Percentiles rank a stretch among this genome's conserved stretches.
These are phyloP conservation scores for Drosophila pandora DNA, from an alignment of 1,140 invertebrate species.

Conservation along the genomic window DNA sequence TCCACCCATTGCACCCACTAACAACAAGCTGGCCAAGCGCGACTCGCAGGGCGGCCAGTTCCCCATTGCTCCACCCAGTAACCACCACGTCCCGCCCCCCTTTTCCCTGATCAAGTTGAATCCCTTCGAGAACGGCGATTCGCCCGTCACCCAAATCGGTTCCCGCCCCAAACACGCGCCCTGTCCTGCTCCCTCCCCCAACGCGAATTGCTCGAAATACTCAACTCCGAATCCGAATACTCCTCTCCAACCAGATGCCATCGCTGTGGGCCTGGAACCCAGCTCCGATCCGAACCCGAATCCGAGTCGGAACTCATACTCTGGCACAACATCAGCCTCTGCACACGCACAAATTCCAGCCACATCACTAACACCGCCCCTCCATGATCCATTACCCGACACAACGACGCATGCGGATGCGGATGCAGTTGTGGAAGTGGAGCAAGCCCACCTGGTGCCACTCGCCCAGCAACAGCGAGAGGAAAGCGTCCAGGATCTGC, in stretches of 20 bases:
- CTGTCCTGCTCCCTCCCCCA: background rate
- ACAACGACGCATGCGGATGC: constrained; percentile 32
- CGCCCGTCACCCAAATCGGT: constrained; percentile 22
- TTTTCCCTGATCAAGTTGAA: constrained; percentile 61
- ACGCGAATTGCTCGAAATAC: constrained; percentile 54
- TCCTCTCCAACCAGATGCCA: constrained; percentile 82
- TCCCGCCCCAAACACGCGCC: background rate
- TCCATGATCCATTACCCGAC: constrained; percentile 53
- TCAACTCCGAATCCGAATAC: constrained; percentile 62
- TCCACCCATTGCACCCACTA: constrained; percentile 32
- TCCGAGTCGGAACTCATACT: constrained; percentile 34
- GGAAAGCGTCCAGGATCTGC: constrained; percentile 27
- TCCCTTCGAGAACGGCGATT: constrained; percentile 26
- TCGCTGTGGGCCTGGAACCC: constrained; percentile 70
- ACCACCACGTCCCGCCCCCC: constrained; percentile 52
- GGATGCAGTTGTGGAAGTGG: constrained; percentile 55
- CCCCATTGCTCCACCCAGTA: constrained; percentile 53
- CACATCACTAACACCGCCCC: constrained; percentile 73
- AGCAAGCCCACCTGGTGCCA: constrained; percentile 66
- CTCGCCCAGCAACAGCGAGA: constrained; percentile 26
- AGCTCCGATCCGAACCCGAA: constrained; percentile 33
- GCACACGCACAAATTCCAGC: constrained; percentile 63
- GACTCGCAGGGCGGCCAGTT: constrained; percentile 28
- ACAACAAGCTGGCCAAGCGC: constrained; percentile 40
- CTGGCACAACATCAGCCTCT: constrained; percentile 43